Percentiles rank a stretch among this genome's conserved stretches.
phyloP scores from a whole-genome alignment of 2,888 invertebrate species.

The Thymelicus acteon region DNA sequence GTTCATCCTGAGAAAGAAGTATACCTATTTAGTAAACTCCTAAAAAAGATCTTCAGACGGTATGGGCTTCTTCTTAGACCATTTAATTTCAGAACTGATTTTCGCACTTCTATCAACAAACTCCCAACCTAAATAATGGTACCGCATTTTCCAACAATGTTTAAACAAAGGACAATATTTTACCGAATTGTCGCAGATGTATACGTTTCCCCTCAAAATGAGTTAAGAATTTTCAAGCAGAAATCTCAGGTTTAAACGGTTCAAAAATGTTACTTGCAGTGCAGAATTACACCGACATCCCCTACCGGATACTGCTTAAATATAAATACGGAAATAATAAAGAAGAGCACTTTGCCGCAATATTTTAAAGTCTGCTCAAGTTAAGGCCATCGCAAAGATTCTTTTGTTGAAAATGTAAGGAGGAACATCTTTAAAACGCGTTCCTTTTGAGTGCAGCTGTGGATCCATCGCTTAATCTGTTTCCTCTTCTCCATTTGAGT shows the following conservation, averaged over 20 bases:
- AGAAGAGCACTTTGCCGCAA: background rate
- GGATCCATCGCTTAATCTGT: slow-evolving; percentile 16
- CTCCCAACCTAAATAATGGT: too few relatives aligned
- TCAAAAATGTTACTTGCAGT: too few relatives aligned
- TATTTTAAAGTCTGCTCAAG: background rate
- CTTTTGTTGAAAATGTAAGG: slow-evolving; percentile 21
- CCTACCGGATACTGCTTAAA: background rate
- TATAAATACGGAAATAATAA: background rate
- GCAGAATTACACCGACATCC: too few relatives aligned
- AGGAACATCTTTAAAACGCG: background rate
- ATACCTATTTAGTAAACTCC: background rate
- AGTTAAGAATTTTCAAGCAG: too few relatives aligned
- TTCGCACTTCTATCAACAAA: too few relatives aligned
- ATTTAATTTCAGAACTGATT: too few relatives aligned
- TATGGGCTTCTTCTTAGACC: too few relatives aligned
- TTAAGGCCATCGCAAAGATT: slow-evolving; percentile 9
- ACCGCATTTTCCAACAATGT: too few relatives aligned
- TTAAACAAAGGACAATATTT: too few relatives aligned
- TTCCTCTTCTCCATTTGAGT: slow-evolving; percentile 4
- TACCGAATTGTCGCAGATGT: too few relatives aligned
- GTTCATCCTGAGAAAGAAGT: slow-evolving; percentile 67
- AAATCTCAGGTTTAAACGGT: too few relatives aligned
- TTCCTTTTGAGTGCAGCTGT: slow-evolving; percentile 5
- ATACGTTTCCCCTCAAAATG: too few relatives aligned
- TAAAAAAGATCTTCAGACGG: background rate